Percentiles rank a stretch among this genome's conserved stretches.
Evolutionary conservation across 2,888 invertebrate genomes (phyloP).

Genomic region (Nymphalis urticae): DNA sequence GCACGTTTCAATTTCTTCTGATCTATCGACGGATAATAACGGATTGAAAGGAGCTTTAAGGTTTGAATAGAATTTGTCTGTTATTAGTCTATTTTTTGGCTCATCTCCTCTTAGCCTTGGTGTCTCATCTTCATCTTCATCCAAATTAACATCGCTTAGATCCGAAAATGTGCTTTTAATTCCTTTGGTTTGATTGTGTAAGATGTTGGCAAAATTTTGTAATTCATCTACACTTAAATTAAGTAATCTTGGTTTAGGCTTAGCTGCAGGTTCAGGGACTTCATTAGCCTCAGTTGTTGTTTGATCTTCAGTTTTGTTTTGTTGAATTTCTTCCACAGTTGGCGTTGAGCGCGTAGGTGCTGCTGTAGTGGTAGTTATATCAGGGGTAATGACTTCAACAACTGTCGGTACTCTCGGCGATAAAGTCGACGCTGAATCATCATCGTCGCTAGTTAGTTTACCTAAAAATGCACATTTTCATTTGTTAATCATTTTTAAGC

Average conservation of each 20-base stretch:
- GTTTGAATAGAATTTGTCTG: slow-evolving; percentile 71
- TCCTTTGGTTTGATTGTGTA: slow-evolving; percentile 66
- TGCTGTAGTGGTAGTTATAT: slow-evolving; percentile 37
- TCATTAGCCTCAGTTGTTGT: slow-evolving; percentile 46
- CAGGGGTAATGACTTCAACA: slow-evolving; percentile 33
- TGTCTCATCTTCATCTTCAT: slow-evolving; percentile 81
- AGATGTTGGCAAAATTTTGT: slow-evolving; percentile 68
- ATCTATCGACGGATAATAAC: slow-evolving; percentile 58
- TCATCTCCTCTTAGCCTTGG: slow-evolving; percentile 47
- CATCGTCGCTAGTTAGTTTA: slow-evolving; percentile 66
- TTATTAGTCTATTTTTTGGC: slow-evolving; percentile 52
- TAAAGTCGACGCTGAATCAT: slow-evolving; percentile 46
- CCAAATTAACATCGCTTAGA: slow-evolving; percentile 90
- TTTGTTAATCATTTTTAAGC: neutral
- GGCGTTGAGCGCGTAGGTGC: slow-evolving; percentile 45
- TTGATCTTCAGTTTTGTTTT: slow-evolving; percentile 45
- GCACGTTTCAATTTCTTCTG: slow-evolving; percentile 67
- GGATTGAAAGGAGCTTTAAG: slow-evolving; percentile 69
- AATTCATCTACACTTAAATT: slow-evolving; percentile 71
- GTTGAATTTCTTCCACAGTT: slow-evolving; percentile 40
- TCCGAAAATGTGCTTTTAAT: slow-evolving; percentile 74
- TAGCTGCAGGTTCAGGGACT: slow-evolving; percentile 45
- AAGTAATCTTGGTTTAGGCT: slow-evolving; percentile 64
- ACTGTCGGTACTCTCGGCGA: slow-evolving; percentile 38
- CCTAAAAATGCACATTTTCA: slow-evolving; percentile 50